phyloP scores from a whole-genome alignment of 1,140 invertebrate species.

The Lepeophtheirus salmonis region DNA sequence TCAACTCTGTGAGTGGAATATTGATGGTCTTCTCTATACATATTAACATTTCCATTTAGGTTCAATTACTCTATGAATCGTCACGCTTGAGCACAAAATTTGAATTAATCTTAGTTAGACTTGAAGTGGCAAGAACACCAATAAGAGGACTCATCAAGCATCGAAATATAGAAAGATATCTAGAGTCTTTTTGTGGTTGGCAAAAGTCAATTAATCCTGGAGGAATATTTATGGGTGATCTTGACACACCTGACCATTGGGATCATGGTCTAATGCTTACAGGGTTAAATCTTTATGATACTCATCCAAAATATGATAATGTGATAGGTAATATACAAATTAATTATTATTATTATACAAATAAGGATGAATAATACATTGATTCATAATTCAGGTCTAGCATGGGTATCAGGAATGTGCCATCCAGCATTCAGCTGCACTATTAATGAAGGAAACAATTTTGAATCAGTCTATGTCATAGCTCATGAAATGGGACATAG shows the following conservation, averaged over 20 bases:
- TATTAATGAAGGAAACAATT: conserved; percentile 30
- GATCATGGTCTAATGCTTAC: conserved; percentile 35
- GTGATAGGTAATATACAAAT: conserved; percentile 23
- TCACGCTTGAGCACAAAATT: conserved; percentile 19
- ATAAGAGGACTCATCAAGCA: conserved; percentile 20
- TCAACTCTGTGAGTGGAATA: no score
- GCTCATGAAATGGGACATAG: conserved; percentile 32
- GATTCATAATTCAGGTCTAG: conserved; percentile 28
- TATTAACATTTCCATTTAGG: conserved; percentile 19
- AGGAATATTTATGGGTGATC: conserved; percentile 6
- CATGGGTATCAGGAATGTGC: conserved; percentile 32
- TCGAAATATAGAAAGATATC: conserved; percentile 23
- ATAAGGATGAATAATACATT: no score
- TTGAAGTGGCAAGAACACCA: conserved; percentile 21
- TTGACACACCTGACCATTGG: conserved; percentile 27
- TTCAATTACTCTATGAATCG: conserved; percentile 23
- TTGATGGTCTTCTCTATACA: conserved; percentile 3
- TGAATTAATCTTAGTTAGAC: conserved; percentile 22
- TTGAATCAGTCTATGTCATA: conserved; percentile 31
- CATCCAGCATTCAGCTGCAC: conserved; percentile 28
- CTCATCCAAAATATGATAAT: conserved; percentile 16
- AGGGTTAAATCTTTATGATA: conserved; percentile 24
- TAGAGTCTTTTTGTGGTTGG: conserved; percentile 29
- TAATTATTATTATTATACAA: neutral
- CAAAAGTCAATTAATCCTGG: conserved; percentile 23